phyloP scores from a whole-genome alignment of 2,797 vertebrate genomes.

The Poeciliopsis presidionis region DNA sequence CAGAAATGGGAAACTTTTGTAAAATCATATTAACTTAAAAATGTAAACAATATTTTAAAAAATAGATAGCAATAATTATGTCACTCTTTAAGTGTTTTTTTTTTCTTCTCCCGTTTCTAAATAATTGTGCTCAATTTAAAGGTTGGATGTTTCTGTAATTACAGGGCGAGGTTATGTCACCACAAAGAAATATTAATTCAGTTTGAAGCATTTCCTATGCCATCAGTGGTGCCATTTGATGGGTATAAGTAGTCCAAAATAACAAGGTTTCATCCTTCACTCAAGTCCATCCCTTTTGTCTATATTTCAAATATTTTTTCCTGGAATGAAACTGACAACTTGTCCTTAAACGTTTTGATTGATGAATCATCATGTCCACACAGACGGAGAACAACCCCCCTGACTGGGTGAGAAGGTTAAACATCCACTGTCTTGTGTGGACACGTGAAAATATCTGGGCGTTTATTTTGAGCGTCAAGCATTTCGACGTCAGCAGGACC shows the following conservation, averaged over 20 bases:
- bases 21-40: background rate
- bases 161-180: background rate
- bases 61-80: background rate
- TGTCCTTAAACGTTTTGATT: background rate
- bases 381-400: constrained; percentile 44
- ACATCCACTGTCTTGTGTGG: constrained; percentile 42
- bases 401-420: constrained; percentile 36
- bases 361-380: constrained; percentile 30
- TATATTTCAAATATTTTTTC: constrained; percentile 13
- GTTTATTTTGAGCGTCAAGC: constrained; percentile 33
- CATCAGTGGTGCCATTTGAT: background rate
- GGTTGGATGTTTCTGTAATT: background rate
- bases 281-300: constrained; percentile 15
- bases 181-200: background rate
- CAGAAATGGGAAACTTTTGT: background rate
- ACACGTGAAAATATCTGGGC: constrained; percentile 23
- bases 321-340: constrained; percentile 18
- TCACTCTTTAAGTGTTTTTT: background rate
- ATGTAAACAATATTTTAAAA: background rate
- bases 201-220: background rate
- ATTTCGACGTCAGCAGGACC: constrained; percentile 41
- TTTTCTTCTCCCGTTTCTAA: no score
- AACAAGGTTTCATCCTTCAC: constrained; percentile 20
- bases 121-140: background rate
- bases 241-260: constrained; percentile 24